phyloP scores from a whole-genome alignment of 2,888 invertebrate genomes.

The Folsomia candida region DNA sequence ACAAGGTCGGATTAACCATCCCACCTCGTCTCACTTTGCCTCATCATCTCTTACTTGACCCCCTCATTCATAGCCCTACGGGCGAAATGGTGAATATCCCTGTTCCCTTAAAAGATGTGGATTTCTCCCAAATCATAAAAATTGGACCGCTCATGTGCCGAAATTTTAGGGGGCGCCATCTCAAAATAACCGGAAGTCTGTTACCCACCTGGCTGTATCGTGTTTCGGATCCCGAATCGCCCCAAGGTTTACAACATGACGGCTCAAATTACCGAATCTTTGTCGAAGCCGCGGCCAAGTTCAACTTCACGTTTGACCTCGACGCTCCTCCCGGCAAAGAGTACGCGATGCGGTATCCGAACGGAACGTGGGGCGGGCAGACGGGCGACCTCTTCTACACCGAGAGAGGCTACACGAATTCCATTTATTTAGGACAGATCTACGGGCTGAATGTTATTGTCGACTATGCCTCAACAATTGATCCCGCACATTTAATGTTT shows the following conservation, averaged over 20 bases:
- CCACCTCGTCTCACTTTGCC: too few species aligned
- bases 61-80: too few species aligned
- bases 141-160: neutral
- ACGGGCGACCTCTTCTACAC: slow-evolving; percentile 13
- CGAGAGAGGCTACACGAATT: slow-evolving; percentile 9
- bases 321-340: neutral
- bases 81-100: too few species aligned
- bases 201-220: neutral
- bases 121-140: too few species aligned
- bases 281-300: neutral
- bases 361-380: slow-evolving; percentile 23
- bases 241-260: neutral
- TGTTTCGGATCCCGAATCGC: neutral
- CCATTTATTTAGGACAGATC: slow-evolving; percentile 11
- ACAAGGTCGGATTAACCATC: slow-evolving; percentile 6
- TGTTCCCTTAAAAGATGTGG: too few species aligned
- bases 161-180: slow-evolving; percentile 12
- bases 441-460: too few species aligned
- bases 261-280: slow-evolving; percentile 16
- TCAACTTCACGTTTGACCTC: slow-evolving; percentile 21
- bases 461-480: too few species aligned
- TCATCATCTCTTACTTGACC: too few species aligned
- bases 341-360: slow-evolving; percentile 15
- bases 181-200: slow-evolving; percentile 4
- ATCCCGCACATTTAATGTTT: too few species aligned